Evolutionary conservation across 2,113 vertebrate genomes (phyloP), one percentile per base, ranked within the genome.

Genomic region (Leptocoma aspasia): DNA sequence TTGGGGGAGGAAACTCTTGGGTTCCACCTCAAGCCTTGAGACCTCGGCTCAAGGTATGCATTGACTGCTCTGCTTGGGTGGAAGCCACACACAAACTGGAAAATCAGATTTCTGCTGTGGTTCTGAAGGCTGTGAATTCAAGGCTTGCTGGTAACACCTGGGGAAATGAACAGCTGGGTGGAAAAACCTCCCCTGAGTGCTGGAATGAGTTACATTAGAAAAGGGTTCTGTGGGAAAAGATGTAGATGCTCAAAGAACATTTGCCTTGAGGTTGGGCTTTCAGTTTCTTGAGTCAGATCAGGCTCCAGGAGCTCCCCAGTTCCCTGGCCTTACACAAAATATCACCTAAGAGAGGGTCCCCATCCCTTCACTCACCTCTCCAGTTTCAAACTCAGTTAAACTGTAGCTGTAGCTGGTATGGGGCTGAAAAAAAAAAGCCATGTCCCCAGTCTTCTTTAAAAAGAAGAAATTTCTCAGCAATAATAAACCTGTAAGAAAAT

Each of bases 31-130:
- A 21, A 27, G 7, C 33, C 52, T n/a, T 5, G 2, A 89, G 39
- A 26, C 4, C 21, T 31, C 15, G 0, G 41, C 52, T 81, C 63
- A 13, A 10, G 15, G 12, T 8, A 6, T 12, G 33, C 3, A 0
- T 9, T 44, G 66, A 2, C 17, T 61, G 30, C 72, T 24, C 41
- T 71, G 20, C 41, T 19, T 6, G 39, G 37, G 35, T 66, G 49
- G 47, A 82, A 76, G 27, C 12, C 39, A 8, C 19, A 18, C 21
- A 26, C 9, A 15, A 44, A 35, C 19, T 19, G 35, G 66, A 57
- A 66, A 82, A 80, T 63, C 70, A 86, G 6, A 72, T 66, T 65
- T 65, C 27, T 53, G 42, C 7, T 31, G 70, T 44, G 42, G 31
- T 30, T 66, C 52, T 45, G 42, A 23, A 28, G 59, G 45, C 26